These are phyloP conservation scores for Pandemis heparana DNA, from an alignment of 2,888 invertebrate genomes.

Conservation along the genomic window DNA sequence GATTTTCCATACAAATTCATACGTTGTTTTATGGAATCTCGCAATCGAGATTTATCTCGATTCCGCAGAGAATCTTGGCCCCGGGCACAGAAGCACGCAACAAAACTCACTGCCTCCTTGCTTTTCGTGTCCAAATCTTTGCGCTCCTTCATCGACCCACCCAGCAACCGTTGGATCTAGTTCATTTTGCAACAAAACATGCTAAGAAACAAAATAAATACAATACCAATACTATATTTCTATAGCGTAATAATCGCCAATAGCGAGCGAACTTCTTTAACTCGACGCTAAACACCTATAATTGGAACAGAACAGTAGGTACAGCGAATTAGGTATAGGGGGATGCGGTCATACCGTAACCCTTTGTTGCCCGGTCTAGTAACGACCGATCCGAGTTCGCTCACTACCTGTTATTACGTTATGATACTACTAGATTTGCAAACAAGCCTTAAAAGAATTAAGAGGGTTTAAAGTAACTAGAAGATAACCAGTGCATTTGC, in stretches of 20 bases:
- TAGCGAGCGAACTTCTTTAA: too few relatives aligned
- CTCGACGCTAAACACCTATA: too few relatives aligned
- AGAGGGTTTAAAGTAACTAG: neutral
- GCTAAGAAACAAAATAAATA: slow-evolving; percentile 62
- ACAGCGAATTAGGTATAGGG: too few relatives aligned
- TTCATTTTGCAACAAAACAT: slow-evolving; percentile 64
- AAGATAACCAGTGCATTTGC: neutral
- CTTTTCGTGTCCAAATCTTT: slow-evolving; percentile 89
- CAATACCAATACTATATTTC: slow-evolving; percentile 48
- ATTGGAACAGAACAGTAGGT: too few relatives aligned
- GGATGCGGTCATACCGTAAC: too few relatives aligned
- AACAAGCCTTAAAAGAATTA: neutral
- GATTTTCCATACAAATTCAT: too few relatives aligned
- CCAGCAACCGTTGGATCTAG: slow-evolving; percentile 91
- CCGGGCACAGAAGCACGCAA: slow-evolving; percentile 27
- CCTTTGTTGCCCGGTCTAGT: too few relatives aligned
- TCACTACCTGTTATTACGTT: too few relatives aligned
- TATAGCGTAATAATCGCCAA: neutral
- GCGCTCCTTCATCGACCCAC: slow-evolving; percentile 88
- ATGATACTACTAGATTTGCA: neutral
- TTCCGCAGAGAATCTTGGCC: neutral
- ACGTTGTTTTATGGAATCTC: neutral
- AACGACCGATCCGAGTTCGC: too few relatives aligned
- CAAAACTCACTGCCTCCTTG: slow-evolving; percentile 88
- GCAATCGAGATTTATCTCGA: neutral